Evolutionary conservation across 2,888 invertebrate genomes (phyloP).

Genomic region (Drosophila kokeensis): DNA sequence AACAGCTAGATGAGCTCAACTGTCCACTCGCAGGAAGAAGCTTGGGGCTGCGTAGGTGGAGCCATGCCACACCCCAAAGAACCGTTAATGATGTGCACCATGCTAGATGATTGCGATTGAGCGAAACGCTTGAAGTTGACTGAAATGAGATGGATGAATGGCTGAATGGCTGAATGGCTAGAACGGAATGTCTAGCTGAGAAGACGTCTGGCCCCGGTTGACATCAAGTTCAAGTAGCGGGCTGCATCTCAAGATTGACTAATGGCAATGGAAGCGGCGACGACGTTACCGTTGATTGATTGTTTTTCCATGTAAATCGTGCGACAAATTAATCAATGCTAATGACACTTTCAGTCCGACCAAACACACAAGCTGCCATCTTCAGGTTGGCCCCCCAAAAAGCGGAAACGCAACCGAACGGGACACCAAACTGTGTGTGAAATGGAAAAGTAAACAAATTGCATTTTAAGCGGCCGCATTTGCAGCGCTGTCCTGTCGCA

Average conservation of each 20-base stretch:
- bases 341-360: conserved; percentile 83
- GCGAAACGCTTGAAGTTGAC: conserved; percentile 41
- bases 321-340: conserved; percentile 85
- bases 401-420: conserved; percentile 26
- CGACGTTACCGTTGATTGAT: conserved; percentile 76
- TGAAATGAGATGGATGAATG: conserved; percentile 55
- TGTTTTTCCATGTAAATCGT: conserved; percentile 82
- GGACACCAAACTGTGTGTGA: conserved; percentile 34
- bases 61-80: conserved; percentile 50
- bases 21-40: conserved; percentile 26
- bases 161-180: conserved; percentile 24
- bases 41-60: conserved; percentile 21
- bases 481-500: conserved; percentile 26
- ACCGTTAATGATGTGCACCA: conserved; percentile 77
- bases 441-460: conserved; percentile 60
- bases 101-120: conserved; percentile 71
- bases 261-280: conserved; percentile 62
- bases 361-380: conserved; percentile 54
- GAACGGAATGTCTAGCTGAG: conserved; percentile 29
- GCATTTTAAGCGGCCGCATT: conserved; percentile 70
- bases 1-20: conserved; percentile 46
- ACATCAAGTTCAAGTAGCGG: conserved; percentile 70
- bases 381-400: conserved; percentile 49
- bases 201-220: conserved; percentile 51
- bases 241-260: conserved; percentile 77